Percentiles rank a stretch among this genome's conserved stretches.
Conservation (phyloP, 2,113 vertebrate species). For the Passer montanus region DNA sequence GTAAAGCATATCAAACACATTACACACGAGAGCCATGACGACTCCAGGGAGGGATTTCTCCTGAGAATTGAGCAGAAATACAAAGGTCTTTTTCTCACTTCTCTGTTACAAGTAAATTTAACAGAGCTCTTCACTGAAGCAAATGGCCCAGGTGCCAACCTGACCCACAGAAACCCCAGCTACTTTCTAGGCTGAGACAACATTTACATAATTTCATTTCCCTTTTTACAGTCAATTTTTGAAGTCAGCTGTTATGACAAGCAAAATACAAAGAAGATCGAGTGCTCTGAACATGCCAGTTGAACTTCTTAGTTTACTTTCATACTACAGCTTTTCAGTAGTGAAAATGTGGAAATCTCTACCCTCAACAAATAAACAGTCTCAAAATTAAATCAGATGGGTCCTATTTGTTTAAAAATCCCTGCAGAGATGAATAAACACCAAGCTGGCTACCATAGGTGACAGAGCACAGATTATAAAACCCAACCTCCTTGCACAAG, state of each 20-base stretch:
- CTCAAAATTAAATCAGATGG: neutral
- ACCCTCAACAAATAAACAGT: neutral
- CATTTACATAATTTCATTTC: neutral
- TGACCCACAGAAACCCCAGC: neutral
- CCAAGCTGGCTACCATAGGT: neutral
- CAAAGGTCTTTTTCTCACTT: neutral
- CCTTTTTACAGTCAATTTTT: neutral
- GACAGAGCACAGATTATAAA: neutral
- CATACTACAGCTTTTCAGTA: neutral
- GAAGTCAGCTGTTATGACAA: neutral
- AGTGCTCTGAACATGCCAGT: neutral
- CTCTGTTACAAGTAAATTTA: neutral
- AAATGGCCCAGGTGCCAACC: neutral
- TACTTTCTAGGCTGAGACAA: neutral
- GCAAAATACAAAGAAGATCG: neutral
- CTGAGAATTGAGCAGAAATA: slow-evolving; percentile 73
- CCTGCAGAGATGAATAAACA: neutral
- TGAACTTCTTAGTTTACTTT: neutral
- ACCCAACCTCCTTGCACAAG: neutral
- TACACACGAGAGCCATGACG: slow-evolving; percentile 97
- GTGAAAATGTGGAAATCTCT: neutral
- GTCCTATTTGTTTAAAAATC: neutral
- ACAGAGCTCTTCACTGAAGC: neutral
- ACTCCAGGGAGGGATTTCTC: slow-evolving; percentile 97
- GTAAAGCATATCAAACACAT: slow-evolving; percentile 99